Conservation (phyloP, 2,797 vertebrate genomes). For the Vultur gryphus region DNA sequence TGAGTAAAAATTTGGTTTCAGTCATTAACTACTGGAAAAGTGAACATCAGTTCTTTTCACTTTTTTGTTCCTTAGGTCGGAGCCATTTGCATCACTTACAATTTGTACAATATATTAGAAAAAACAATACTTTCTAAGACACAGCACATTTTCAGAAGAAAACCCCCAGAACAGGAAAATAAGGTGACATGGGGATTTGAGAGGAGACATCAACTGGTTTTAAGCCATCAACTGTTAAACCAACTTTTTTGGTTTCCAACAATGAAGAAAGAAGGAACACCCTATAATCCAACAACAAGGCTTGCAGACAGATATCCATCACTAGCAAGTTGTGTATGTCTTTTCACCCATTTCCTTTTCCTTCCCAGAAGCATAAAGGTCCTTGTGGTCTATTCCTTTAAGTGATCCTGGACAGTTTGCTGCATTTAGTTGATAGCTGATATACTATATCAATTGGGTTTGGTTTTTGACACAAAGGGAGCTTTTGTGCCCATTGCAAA, state of each 20-base stretch:
- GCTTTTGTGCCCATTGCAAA: background rate
- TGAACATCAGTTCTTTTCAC: background rate
- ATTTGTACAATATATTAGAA: background rate
- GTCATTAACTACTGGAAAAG: background rate
- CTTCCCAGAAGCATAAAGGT: background rate
- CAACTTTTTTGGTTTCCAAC: background rate
- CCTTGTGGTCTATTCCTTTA: background rate
- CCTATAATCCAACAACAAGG: background rate
- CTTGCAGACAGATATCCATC: background rate
- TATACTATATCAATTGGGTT: background rate
- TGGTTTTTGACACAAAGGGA: background rate
- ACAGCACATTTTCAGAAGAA: background rate
- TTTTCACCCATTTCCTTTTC: background rate
- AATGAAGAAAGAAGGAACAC: background rate
- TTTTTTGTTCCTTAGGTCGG: background rate
- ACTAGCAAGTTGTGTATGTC: accelerated
- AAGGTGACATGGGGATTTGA: background rate
- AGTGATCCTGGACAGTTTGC: background rate
- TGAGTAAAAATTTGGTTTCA: background rate
- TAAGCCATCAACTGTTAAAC: background rate
- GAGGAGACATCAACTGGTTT: background rate
- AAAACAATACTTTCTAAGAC: background rate
- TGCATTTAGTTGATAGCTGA: background rate
- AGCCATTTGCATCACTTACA: background rate
- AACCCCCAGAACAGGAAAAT: background rate